Conservation (phyloP, 2,888 invertebrate genomes). For the Myopa tessellatipennis region DNA sequence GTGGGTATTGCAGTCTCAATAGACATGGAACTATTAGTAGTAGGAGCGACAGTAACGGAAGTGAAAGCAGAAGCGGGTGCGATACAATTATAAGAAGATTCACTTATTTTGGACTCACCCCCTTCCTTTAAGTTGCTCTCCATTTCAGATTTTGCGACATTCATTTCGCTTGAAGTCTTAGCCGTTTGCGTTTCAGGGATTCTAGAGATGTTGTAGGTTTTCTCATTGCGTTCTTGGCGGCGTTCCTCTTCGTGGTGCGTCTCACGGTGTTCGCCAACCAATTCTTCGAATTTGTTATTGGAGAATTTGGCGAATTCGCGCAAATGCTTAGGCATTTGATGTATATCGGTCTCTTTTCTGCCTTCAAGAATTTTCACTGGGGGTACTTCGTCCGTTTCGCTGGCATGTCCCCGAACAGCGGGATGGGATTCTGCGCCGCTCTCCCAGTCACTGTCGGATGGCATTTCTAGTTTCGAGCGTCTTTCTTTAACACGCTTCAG, state of each 20-base stretch:
- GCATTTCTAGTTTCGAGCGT: conserved; percentile 76
- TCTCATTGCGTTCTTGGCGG: conserved; percentile 57
- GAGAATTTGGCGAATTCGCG: conserved; percentile 79
- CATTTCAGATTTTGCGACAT: conserved; percentile 40
- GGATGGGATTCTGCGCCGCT: conserved; percentile 70
- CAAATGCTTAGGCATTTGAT: conserved; percentile 80
- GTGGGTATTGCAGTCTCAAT: conserved; percentile 47
- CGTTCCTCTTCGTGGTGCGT: conserved; percentile 59
- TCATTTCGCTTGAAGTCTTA: conserved; percentile 39
- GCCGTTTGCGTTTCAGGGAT: conserved; percentile 11
- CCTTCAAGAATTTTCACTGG: conserved; percentile 77
- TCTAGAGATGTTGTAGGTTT: conserved; percentile 58
- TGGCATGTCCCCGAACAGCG: conserved; percentile 47
- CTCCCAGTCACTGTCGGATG: conserved; percentile 75
- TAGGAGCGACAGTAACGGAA: conserved; percentile 37
- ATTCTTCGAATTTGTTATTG: conserved; percentile 57
- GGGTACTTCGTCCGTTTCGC: conserved; percentile 65
- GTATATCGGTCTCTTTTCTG: conserved; percentile 72
- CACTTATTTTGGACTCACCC: conserved; percentile 68
- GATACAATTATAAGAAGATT: conserved; percentile 42
- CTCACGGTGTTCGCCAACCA: conserved; percentile 54
- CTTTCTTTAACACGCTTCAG: conserved; percentile 80
- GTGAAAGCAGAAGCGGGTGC: conserved; percentile 55
- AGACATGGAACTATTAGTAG: conserved; percentile 53
- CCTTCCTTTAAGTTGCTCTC: conserved; percentile 61